Evolutionary conservation across 2,888 invertebrate species (phyloP), one percentile per base, ranked within the genome.

Genomic region (Eudemis profundana): DNA sequence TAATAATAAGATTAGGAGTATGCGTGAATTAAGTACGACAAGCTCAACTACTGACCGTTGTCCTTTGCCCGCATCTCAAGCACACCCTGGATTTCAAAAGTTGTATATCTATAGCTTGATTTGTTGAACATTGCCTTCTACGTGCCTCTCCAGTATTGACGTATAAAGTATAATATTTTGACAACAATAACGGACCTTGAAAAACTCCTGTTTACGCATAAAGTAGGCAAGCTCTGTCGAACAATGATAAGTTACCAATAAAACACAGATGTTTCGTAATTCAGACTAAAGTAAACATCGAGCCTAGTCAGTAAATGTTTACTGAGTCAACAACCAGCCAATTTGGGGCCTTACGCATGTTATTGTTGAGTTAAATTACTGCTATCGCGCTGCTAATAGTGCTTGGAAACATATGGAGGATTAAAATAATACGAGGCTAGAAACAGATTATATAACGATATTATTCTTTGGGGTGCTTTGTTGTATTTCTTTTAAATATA

Each of bases 351-450:
- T 57, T 57, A 44, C 51, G 36, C 44, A 38, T 64, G 27, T 64
- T 64, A 64, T 59, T 64, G 14, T 23, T 17, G 50, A 57, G 44
- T 64, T 36, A 29, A 64, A 64, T 64, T 63, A 47, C 36, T 56
- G 49, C 40, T 63, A 51, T 61, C 33, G 7, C 42, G 14, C 8
- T 42, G 42, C 17, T 57, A 33, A 57, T 50, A 57, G 15, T 21
- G 27, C 8, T 33, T 0, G 8, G 5, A 27, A 54, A 42, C 40
- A 54, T 27, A 8, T 2, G 1, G 21, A 10, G 27, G 54, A 56
- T 42, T 44, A 29, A 29, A 29, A 56, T 56, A 56, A 42, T 42
- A 54, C n/a, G 21, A 10, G 14, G 15, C 1, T 12, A 19, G 44
- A 3, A 12, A 44, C 4, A 8, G 36, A 21, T 4, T 38, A 8